Conservation (phyloP, 1,140 invertebrate species). For the Drosophila sp. region DNA sequence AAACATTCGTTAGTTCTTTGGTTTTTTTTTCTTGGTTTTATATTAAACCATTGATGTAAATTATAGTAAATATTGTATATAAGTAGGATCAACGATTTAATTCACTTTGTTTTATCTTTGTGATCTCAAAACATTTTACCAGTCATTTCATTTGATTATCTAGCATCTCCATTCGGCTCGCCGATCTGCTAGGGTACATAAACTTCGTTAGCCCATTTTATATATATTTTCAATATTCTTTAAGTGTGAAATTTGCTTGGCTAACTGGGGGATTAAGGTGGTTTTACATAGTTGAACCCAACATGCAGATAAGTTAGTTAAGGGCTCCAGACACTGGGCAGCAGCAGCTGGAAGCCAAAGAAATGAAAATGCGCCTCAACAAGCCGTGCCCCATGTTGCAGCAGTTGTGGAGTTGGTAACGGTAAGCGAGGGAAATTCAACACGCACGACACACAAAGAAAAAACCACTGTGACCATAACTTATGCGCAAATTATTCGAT, state of each 20-base stretch:
- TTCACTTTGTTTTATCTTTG: no score
- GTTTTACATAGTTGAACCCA: slow-evolving; percentile 14
- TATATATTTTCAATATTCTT: not conserved
- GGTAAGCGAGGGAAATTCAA: slow-evolving; percentile 58
- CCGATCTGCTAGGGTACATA: not conserved
- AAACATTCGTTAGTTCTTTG: no score
- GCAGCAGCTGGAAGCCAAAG: slow-evolving; percentile 37
- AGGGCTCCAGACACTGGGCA: slow-evolving; percentile 9
- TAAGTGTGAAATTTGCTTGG: slow-evolving; percentile 55
- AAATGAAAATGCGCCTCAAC: slow-evolving; percentile 45
- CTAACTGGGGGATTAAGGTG: slow-evolving; percentile 20
- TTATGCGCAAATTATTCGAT: slow-evolving; percentile 64
- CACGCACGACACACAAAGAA: slow-evolving; percentile 55
- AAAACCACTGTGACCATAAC: slow-evolving; percentile 56
- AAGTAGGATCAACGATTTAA: no score
- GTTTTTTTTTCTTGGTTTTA: no score
- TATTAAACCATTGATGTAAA: no score
- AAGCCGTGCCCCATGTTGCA: slow-evolving; percentile 49
- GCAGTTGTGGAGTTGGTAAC: slow-evolving; percentile 56
- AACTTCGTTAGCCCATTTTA: not conserved
- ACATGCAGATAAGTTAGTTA: slow-evolving; percentile 3
- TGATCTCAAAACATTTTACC: no score
- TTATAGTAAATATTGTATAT: no score
- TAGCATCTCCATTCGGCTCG: no score
- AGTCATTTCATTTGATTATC: no score